Percentiles rank a stretch among this genome's conserved stretches.
These are phyloP conservation scores for Eristalinus aeneus DNA, from an alignment of 2,888 invertebrate species.

Conservation along the genomic window DNA sequence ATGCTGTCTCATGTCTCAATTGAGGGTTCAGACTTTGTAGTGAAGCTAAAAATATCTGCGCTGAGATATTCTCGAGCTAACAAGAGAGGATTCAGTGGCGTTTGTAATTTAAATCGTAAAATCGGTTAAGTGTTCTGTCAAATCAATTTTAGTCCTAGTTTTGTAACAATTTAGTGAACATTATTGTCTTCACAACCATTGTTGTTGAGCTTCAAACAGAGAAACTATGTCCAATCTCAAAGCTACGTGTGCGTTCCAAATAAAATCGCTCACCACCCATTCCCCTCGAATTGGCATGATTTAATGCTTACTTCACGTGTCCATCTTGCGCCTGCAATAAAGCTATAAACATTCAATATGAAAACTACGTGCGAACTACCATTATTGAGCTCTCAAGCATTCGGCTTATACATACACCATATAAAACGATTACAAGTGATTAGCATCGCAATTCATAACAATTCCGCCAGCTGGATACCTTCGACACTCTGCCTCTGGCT, in stretches of 20 bases:
- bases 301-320: neutral
- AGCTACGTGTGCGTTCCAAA: no score
- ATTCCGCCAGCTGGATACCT: constrained; percentile 60
- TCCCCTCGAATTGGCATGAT: neutral
- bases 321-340: constrained; percentile 12
- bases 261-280: neutral
- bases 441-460: constrained; percentile 67
- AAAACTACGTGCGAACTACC: constrained; percentile 52
- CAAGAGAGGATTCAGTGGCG: no score
- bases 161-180: no score
- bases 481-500: constrained; percentile 24
- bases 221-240: no score
- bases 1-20: constrained; percentile 60
- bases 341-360: constrained; percentile 44
- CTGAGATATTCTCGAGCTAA: no score
- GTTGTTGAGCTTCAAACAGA: no score
- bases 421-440: constrained; percentile 66
- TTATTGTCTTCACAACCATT: no score
- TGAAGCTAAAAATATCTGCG: constrained; percentile 12
- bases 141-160: no score
- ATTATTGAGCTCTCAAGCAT: constrained; percentile 62
- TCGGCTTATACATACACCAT: constrained; percentile 7
- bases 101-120: no score
- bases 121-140: no score
- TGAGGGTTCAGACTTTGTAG: constrained; percentile 49